Evolutionary conservation across 2,113 vertebrate species (phyloP).

Genomic region (Macaca nemestrina): DNA sequence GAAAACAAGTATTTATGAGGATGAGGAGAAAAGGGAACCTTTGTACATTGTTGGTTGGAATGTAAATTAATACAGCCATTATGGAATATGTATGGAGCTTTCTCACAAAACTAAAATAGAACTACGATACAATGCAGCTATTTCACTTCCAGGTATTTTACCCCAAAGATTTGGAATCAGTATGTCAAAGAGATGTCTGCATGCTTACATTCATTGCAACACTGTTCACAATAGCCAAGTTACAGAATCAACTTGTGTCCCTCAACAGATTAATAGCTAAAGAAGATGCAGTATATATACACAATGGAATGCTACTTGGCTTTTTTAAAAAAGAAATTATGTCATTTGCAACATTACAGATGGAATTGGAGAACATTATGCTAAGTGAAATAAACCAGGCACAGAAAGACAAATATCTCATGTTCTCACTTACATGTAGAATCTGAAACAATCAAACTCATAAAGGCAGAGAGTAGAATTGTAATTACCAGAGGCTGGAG

Average conservation of each 20-base stretch:
- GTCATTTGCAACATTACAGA: background rate
- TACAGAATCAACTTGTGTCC: background rate
- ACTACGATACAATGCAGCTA: background rate
- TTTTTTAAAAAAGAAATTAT: background rate
- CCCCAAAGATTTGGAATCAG: background rate
- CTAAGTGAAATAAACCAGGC: background rate
- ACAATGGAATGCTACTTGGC: background rate
- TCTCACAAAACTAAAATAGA: background rate
- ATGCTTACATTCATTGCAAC: background rate
- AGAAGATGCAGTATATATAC: background rate
- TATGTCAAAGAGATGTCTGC: background rate
- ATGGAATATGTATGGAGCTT: background rate
- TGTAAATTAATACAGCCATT: background rate
- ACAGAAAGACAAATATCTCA: background rate
- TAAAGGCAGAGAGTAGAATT: background rate
- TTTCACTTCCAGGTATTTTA: background rate
- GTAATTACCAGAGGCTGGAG: background rate
- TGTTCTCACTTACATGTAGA: background rate
- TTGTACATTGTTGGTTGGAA: background rate
- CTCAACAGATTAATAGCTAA: background rate
- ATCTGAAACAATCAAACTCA: background rate
- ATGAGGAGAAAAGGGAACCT: background rate
- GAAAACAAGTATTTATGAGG: background rate
- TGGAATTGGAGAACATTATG: background rate
- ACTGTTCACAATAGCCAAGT: background rate